These are phyloP conservation scores for Hedychridium roseum DNA, from an alignment of 2,888 invertebrate species.

Conservation along the genomic window DNA sequence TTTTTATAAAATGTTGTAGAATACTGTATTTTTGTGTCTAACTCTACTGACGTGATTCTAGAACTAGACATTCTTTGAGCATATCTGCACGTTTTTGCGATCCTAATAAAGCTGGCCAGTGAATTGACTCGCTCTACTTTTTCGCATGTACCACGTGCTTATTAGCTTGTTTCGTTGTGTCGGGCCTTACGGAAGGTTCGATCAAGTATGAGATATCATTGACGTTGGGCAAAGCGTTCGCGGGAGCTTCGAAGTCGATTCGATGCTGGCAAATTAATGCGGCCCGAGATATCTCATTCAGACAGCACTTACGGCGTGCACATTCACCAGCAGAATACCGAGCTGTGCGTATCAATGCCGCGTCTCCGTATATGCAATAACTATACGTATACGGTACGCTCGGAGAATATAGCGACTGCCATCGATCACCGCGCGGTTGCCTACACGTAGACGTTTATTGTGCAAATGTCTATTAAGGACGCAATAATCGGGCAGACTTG, in stretches of 20 bases:
- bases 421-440: constrained; percentile 30
- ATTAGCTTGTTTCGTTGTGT: too few species aligned
- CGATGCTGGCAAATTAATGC: constrained; percentile 51
- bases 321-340: constrained; percentile 15
- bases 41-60: too few species aligned
- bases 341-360: constrained; percentile 6
- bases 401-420: constrained; percentile 14
- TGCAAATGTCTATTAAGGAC: constrained; percentile 25
- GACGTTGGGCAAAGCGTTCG: constrained; percentile 31
- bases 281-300: constrained; percentile 42
- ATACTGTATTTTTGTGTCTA: too few species aligned
- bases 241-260: constrained; percentile 42
- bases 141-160: too few species aligned
- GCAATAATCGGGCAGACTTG: constrained; percentile 6
- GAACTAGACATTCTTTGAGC: too few species aligned
- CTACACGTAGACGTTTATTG: constrained; percentile 19
- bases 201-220: constrained; percentile 47
- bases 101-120: too few species aligned
- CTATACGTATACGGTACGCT: constrained; percentile 11
- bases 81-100: too few species aligned
- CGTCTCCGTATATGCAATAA: constrained; percentile 15
- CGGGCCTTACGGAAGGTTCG: too few species aligned
- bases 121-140: too few species aligned
- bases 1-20: too few species aligned
- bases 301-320: constrained; percentile 23